Evolutionary conservation across 2,797 vertebrate genomes (phyloP).

Genomic region (Karalla daura): DNA sequence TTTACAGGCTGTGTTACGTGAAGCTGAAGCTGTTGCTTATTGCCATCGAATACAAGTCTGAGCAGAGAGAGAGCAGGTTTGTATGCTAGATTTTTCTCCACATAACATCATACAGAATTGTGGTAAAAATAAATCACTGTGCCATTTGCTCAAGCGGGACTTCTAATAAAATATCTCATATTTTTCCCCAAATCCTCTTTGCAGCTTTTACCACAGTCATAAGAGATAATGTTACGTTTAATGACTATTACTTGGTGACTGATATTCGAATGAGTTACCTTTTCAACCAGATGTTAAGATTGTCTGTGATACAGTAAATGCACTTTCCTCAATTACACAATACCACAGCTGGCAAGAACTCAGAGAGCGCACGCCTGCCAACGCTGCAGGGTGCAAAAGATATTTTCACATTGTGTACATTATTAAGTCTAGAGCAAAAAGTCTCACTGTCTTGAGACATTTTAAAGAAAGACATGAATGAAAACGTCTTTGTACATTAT

Average conservation of each 20-base stretch:
- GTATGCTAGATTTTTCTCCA: slow-evolving; percentile 54
- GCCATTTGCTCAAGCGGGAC: slow-evolving; percentile 2
- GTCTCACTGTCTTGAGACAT: not conserved
- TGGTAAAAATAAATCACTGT: slow-evolving; percentile 11
- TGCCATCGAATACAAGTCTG: slow-evolving; percentile 99
- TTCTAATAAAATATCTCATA: slow-evolving; percentile 2
- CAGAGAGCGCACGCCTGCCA: no score
- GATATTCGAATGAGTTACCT: not conserved
- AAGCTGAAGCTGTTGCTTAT: slow-evolving; percentile 99
- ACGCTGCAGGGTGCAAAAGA: no score
- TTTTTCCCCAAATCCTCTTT: slow-evolving; percentile 16
- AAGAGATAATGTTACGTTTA: slow-evolving; percentile 14
- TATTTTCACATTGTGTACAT: no score
- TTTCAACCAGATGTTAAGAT: not conserved
- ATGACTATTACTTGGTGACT: slow-evolving; percentile 4
- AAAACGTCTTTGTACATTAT: no score
- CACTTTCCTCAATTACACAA: not conserved
- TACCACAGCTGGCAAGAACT: not conserved
- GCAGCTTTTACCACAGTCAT: slow-evolving; percentile 26
- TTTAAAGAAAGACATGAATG: not conserved
- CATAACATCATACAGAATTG: slow-evolving; percentile 4
- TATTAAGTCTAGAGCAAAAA: no score
- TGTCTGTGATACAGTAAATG: not conserved
- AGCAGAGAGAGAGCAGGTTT: slow-evolving; percentile 98
- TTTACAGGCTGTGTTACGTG: slow-evolving; percentile 96